Evolutionary conservation across 2,797 vertebrate genomes (phyloP).

Genomic region (Rhodeus uyekii): DNA sequence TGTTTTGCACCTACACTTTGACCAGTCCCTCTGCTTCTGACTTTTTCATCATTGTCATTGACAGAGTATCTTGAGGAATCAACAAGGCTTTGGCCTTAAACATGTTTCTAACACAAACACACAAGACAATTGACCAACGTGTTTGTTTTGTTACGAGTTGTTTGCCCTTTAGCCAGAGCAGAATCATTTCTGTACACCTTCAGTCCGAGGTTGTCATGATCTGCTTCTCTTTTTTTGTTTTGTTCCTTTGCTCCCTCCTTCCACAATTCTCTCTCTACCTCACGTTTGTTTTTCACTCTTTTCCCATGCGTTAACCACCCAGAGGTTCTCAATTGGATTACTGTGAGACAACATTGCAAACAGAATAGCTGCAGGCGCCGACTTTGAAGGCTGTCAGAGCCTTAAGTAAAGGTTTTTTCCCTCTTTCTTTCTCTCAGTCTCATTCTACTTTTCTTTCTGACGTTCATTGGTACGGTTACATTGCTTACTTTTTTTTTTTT

Average conservation of each 20-base stretch:
- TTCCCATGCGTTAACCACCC: conserved; percentile 34
- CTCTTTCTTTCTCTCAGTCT: neutral
- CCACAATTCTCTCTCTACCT: conserved; percentile 1
- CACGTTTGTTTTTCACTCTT: conserved; percentile 20
- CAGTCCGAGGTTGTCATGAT: conserved; percentile 22
- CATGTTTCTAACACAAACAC: neutral
- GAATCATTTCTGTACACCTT: conserved; percentile 29
- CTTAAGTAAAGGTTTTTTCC: neutral
- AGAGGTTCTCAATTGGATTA: conserved; percentile 43
- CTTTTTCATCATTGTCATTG: neutral
- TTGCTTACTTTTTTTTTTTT: neutral
- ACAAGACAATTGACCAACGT: neutral
- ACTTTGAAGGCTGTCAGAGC: conserved; percentile 32
- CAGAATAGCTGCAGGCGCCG: conserved; percentile 34
- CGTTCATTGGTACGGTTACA: neutral
- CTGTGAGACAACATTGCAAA: conserved; percentile 35
- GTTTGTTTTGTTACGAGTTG: conserved; percentile 17
- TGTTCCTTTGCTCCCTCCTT: neutral
- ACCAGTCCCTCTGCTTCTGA: conserved; percentile 3
- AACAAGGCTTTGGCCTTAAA: neutral
- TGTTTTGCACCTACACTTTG: neutral
- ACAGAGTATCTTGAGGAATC: neutral
- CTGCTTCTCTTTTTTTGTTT: neutral
- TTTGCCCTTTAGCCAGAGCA: conserved; percentile 24
- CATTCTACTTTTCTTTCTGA: neutral